Evolutionary conservation across 2,797 vertebrate species (phyloP).

Genomic region (Acanthiza pusilla): DNA sequence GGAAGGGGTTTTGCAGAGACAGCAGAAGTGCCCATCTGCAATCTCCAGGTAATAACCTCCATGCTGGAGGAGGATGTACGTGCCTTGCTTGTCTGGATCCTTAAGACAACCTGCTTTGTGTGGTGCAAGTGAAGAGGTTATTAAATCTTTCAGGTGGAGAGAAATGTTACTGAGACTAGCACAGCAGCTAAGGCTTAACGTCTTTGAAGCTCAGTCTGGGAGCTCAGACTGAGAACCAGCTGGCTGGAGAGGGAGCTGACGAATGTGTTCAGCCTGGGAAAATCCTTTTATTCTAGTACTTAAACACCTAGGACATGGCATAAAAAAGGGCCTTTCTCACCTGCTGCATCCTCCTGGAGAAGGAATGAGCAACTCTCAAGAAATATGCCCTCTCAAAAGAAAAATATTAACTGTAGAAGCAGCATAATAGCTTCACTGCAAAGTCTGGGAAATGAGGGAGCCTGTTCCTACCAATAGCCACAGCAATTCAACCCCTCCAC

Average conservation of each 20-base stretch:
- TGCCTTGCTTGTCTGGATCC: neutral
- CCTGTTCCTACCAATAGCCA: neutral
- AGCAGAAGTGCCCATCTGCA: constrained; percentile 5
- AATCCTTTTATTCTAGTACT: constrained; percentile 30
- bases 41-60: constrained; percentile 12
- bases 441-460: neutral
- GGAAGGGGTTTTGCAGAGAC: neutral
- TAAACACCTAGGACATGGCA: neutral
- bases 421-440: neutral
- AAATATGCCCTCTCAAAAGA: constrained; percentile 8
- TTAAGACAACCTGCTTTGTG: constrained; percentile 4
- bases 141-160: constrained; percentile 26
- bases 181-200: neutral
- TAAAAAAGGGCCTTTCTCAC: constrained; percentile 12
- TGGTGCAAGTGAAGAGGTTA: constrained; percentile 3
- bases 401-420: neutral
- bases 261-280: neutral
- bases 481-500: neutral
- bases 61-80: neutral
- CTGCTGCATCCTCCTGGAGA: neutral
- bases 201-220: constrained; percentile 3
- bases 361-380: constrained; percentile 12
- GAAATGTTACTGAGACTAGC: neutral
- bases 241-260: constrained; percentile 2
- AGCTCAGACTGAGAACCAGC: constrained; percentile 36